Base-by-base conservation (phyloP, 1,140 invertebrate genomes). In the Aphaenogaster ashmeadi region DNA sequence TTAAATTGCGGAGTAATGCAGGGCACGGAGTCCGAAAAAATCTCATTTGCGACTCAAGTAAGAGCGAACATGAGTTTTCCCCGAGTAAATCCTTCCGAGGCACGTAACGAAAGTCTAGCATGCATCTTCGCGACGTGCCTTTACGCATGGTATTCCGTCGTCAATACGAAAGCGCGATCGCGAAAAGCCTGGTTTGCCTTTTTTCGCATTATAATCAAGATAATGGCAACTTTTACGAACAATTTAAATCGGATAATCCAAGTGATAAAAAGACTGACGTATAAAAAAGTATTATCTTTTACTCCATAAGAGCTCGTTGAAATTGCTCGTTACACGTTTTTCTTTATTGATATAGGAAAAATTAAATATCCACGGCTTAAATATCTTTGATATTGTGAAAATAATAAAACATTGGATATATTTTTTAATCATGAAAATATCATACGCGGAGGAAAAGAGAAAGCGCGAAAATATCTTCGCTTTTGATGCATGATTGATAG, bases 1-100 rank as follows among this genome's bases (percentile, higher is more conserved):
- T 84, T 60, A 84, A 84, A 84, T 84, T 71, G 80, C 69, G 33
- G 80, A 47, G 52, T 60, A 60, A 84, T 60, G 69, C 38, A 44
- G 67, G 36, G 64, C 78, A 71, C 64, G 64, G 27, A 83, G 67
- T 74, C 50, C 67, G 67, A 74, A 74, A 83, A 60, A 83, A 83
- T 74, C 67, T 83, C 67, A 83, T 83, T 83, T 83, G 67, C 52
- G 38, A 74, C 80, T 60, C 69, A 15, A 21, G 54, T 58, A 72
- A 84, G 54, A 74, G 52, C 52, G 80, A 83, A 38, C 67, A 47
- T 74, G 67, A 83, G 52, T 74, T 60, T 79, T 72, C 41, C 41
- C 33, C 41, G 69, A 74, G 33, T 60, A 84, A 84, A 84, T 84
- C 41, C 52, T 33, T n/a, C 54, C n/a, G 56, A 69, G 66, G 66